Base-by-base conservation (phyloP, 64 coral and sea anemone genomes). In the Montipora sp. region DNA sequence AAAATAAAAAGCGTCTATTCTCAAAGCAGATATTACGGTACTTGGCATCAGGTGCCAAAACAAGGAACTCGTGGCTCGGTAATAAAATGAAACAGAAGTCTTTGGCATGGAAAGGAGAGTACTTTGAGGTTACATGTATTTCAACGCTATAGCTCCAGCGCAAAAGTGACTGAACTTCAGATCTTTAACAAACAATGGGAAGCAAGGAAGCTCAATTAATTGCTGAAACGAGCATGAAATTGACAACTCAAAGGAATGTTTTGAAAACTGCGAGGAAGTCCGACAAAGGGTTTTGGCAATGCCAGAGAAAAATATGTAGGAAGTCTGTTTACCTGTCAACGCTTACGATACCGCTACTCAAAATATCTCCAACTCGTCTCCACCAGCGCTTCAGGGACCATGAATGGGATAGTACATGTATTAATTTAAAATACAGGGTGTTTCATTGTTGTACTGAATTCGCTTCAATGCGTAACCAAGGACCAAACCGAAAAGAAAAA, bases 401-500 rank as follows among this genome's bases (percentile, higher is more conserved):
- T 14, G 23, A 63, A 22, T 59, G 6, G 53, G 50, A 82, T 2
- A 36, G 36, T 36, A 36, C 36, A 36, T 36, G 36, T 36, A 2
- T 36, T 36, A 36, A 36, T 18, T 18, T 45, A 46, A 44, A 15
- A 43, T 8, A 72, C 9, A 43, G 45, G 47, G 47, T 8, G 4
- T 14, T 72, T 48, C 8, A 63, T 72, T 85, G 45, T 51, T 13
- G 66, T 51, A 85, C 71, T 72, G 6, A 85, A 71, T 6, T 85
- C 63, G 82, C 82, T 72, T 71, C 63, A 85, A 24, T 43, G 16
- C 48, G 82, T 72, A 49, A 72, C 82, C 46, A 85, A 71, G 65
- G 16, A 72, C 82, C 82, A 85, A 85, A 22, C 72, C 82, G 65
- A 71, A 71, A 85, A 78, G 9, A 11, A 76, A 44, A 76, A 69